Evolutionary conservation across 2,888 invertebrate genomes (phyloP), one percentile per base, ranked within the genome.

Genomic region (Andrena marginata): DNA sequence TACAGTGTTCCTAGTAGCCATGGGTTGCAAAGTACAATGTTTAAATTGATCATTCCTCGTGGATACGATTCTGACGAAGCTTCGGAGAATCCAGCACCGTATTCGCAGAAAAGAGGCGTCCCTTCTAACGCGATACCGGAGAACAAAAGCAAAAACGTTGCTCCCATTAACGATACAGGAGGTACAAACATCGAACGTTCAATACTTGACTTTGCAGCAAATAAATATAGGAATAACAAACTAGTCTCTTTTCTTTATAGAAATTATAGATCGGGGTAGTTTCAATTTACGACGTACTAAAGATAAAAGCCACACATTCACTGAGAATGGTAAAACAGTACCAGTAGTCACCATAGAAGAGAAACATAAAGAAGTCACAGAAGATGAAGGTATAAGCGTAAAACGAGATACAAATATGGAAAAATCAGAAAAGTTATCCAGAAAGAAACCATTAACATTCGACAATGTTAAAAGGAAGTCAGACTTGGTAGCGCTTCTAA

Each of bases 41-140:
- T 93, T 48, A 90, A 87, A 82, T 87, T 92, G 42, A 90, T 93
- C 26, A 85, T 78, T 64, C 67, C 73, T 10, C 29, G 79, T 33
- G 73, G 80, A 31, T 81, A 85, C 70, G 77, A 87, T 42, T 73
- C 63, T 16, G 89, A 86, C 54, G 82, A 87, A 20, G 84, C 86
- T 51, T 5, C 69, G 42, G 67, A 56, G 76, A 60, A n/a, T 29
- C 0, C 7, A 26, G n/a, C 48, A 16, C n/a, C 26, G 2, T 26
- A 1, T 23, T 0, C 23, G 7, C 42, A 51, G 33, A 42, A 76
- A 29, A 8, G 62, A 54, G 29, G 20, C 26, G 16, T 26, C 20
- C 1, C 35, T 8, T 16, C 26, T 4, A 29, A 23, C 31, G 7
- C 16, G 16, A 1, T 35, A 51, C 8, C 26, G 23, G 56, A 29